Evolutionary conservation across 1,140 invertebrate genomes (phyloP), one percentile per base, ranked within the genome.

Genomic region (Danaus plexippus): DNA sequence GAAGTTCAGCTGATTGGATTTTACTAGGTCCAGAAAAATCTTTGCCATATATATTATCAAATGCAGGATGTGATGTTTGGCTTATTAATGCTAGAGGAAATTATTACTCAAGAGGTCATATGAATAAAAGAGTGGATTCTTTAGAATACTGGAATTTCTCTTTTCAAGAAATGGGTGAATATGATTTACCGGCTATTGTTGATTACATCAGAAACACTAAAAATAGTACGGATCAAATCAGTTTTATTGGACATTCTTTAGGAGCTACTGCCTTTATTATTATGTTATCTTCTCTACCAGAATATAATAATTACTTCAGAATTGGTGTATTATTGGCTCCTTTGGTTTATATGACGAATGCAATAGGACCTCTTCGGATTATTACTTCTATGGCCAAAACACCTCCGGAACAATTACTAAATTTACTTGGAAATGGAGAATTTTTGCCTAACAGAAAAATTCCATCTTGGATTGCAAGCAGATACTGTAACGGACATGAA

Each of bases 1-100:
- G 90, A 3, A 92, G 92, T 67, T 94, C 93, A 1, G 89, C 91
- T 0, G 92, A 94, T 78, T 96, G 91, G 90, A 89, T 96, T 12
- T 77, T 94, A 11, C 89, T 91, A 61, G 91, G 91, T 12, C 87
- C 89, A 6, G 77, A 90, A 50, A 90, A 89, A 66, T 91, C 89
- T n/a, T 69, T 91, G 72, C 89, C 93, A 3, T 91, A 89, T 63
- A 74, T 90, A 48, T 73, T 92, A 32, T 87, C 89, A 7, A 88
- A 91, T 60, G 67, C 69, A n/a, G 90, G 90, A 4, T 92, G 89
- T 58, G 91, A 92, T 63, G 90, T 93, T 13, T 93, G 91, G 91
- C 64, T 93, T 67, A 87, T 87, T 0, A 92, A 93, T 64, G 86
- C 88, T 7, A 83, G 92, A 65, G 91, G 92, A 4, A 92, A 91